phyloP scores from a whole-genome alignment of 2,888 invertebrate species.

The Leptinotarsa haldemani region DNA sequence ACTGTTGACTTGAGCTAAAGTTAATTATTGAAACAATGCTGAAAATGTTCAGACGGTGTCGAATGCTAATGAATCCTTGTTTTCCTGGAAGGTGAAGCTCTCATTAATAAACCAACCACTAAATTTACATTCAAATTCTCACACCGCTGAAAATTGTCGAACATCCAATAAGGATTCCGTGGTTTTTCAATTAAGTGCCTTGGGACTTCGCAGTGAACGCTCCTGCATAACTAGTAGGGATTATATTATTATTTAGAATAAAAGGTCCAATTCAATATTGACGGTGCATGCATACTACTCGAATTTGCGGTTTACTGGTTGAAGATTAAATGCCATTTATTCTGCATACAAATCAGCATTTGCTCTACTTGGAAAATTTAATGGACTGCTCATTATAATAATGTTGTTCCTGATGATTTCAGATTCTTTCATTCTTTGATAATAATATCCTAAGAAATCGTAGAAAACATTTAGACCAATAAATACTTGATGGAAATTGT shows the following conservation, averaged over 20 bases:
- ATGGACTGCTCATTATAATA: conserved; percentile 3
- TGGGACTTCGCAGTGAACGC: neutral
- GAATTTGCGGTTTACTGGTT: neutral
- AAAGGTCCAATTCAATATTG: conserved; percentile 18
- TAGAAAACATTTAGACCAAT: too few relatives aligned
- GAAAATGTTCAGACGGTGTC: neutral
- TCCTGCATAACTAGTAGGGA: conserved; percentile 22
- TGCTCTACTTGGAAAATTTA: neutral
- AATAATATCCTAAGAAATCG: too few relatives aligned
- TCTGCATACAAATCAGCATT: neutral
- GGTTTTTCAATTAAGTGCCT: conserved; percentile 19
- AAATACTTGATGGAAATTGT: too few relatives aligned
- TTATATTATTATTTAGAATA: conserved; percentile 18
- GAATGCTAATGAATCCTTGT: neutral
- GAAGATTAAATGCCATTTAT: conserved; percentile 1
- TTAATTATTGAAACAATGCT: neutral
- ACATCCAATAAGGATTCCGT: conserved; percentile 17
- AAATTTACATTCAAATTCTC: conserved; percentile 24
- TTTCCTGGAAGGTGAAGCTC: neutral
- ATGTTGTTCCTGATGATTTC: neutral
- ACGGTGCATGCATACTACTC: conserved; percentile 10
- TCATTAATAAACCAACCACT: conserved; percentile 1
- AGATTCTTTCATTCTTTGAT: too few relatives aligned
- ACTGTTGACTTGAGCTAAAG: neutral
- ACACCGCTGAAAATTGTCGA: conserved; percentile 15